Evolutionary conservation across 1,140 invertebrate genomes (phyloP), one percentile per base, ranked within the genome.

Genomic region (Stegodyphus mimosarum): DNA sequence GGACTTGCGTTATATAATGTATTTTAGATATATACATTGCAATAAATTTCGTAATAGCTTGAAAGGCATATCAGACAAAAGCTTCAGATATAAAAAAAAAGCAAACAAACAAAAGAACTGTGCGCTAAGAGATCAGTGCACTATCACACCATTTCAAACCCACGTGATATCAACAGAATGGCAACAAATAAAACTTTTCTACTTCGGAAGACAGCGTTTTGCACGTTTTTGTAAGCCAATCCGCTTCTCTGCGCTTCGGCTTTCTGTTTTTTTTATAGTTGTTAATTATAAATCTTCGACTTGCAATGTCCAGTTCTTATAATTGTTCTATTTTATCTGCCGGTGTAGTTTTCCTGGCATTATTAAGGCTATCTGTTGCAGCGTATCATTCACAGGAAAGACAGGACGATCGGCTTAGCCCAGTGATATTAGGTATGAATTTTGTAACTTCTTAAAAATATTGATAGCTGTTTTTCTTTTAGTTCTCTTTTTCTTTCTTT

Each of bases 401-500:
- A 33, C 70, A 74, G 15, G 18, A 48, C 15, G 10, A 7, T 17
- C 17, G n/a, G 13, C 55, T 9, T 6, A 83, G 80, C 13, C 80
- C 80, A 11, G 80, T 83, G n/a, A 83, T 83, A 18, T 53, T 83
- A 67, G 71, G 80, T 74, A 53, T 53, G 55, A 11, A 11, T 11
- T 15, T 60, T 5, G 9, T 11, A 15, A 60, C 55, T 60, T 15
- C 9, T 60, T 60, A 60, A 0, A 60, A 15, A 60, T 1, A 9
- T 15, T 2, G 15, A 15, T 60, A 15, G 9, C 9, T 60, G 55
- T 60, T 60, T 60, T 9, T 11, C 15, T 60, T 60, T 11, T 60
- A 15, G 2, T 15, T 15, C 9, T 4, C 5, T 60, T 60, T 60
- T 60, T 60, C 55, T 11, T 60, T 15, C 15, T 13, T 69, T 17